Conservation (phyloP, 1,140 invertebrate species). For the Triops cancriformis region DNA sequence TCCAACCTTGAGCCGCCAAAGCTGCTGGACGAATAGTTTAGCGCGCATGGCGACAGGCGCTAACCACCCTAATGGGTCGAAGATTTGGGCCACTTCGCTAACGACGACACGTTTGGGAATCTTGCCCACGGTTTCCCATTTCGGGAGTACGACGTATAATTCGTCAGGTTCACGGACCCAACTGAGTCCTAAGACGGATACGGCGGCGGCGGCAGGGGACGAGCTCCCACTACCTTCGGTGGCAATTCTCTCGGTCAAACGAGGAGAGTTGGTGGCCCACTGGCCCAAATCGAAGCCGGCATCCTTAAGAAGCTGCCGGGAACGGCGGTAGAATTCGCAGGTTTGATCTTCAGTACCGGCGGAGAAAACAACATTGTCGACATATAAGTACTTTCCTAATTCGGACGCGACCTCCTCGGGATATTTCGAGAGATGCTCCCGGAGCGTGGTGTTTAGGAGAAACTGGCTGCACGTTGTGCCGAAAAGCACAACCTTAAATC, state of each 20-base stretch:
- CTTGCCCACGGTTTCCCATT: neutral
- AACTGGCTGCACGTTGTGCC: too few relatives aligned
- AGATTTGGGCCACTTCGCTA: slow-evolving; percentile 37
- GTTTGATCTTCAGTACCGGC: too few relatives aligned
- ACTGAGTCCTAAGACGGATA: neutral
- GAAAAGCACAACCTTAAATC: too few relatives aligned
- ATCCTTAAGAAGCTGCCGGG: neutral
- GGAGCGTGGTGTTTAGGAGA: too few relatives aligned
- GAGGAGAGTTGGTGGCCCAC: too few relatives aligned
- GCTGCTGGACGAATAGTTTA: slow-evolving; percentile 41
- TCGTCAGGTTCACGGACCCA: too few relatives aligned
- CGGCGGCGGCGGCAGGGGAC: too few relatives aligned
- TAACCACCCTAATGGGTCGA: slow-evolving; percentile 42
- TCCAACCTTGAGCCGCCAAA: slow-evolving; percentile 37
- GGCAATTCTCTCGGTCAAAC: neutral
- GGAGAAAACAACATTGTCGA: too few relatives aligned
- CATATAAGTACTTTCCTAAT: neutral
- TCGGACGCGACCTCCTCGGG: too few relatives aligned
- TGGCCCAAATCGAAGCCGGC: too few relatives aligned
- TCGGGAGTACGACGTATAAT: neutral
- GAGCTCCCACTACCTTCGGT: neutral
- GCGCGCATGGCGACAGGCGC: slow-evolving; percentile 36
- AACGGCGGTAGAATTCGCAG: neutral
- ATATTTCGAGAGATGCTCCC: too few relatives aligned
- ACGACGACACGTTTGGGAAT: slow-evolving; percentile 34